These are phyloP conservation scores for Sebastes matsubarae DNA, from an alignment of 2,797 vertebrate genomes.

Conservation along the genomic window DNA sequence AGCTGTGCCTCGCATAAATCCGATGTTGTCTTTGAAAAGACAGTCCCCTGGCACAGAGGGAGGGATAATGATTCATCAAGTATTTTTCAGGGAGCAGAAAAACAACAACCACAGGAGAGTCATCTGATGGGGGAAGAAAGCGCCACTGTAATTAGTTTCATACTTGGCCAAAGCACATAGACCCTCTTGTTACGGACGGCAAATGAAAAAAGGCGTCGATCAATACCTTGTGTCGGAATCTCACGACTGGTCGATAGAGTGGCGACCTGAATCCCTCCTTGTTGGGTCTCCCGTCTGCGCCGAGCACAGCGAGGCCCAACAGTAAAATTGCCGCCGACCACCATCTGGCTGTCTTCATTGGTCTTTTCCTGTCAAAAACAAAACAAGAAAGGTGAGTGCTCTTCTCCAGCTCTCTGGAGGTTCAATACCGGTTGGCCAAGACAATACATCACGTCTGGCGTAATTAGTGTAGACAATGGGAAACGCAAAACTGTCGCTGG, in stretches of 20 bases:
- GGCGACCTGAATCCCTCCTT: slow-evolving; percentile 83
- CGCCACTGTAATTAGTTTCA: slow-evolving; percentile 64
- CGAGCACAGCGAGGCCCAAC: slow-evolving; percentile 80
- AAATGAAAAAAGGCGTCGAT: slow-evolving; percentile 64
- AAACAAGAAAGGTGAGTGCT: slow-evolving; percentile 59
- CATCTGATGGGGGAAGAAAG: slow-evolving; percentile 37
- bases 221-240: slow-evolving; percentile 95
- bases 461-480: slow-evolving; percentile 79
- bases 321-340: slow-evolving; percentile 83
- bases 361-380: slow-evolving; percentile 83
- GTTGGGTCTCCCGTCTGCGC: slow-evolving; percentile 82
- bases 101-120: slow-evolving; percentile 50
- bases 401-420: slow-evolving; percentile 13
- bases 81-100: slow-evolving; percentile 50
- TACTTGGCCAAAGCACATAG: slow-evolving; percentile 54
- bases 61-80: slow-evolving; percentile 60
- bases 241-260: slow-evolving; percentile 86
- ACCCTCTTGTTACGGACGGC: slow-evolving; percentile 48
- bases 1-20: slow-evolving; percentile 28
- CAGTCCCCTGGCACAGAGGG: slow-evolving; percentile 36
- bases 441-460: slow-evolving; percentile 73
- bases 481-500: slow-evolving; percentile 61
- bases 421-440: slow-evolving; percentile 51
- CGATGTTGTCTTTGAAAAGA: slow-evolving; percentile 50
- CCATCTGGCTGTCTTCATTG: slow-evolving; percentile 86